A percentile compares a stretch with the other conserved stretches of the same genome.
Evolutionary conservation across 2,797 vertebrate genomes (phyloP).

Genomic region (Menidia menidia): DNA sequence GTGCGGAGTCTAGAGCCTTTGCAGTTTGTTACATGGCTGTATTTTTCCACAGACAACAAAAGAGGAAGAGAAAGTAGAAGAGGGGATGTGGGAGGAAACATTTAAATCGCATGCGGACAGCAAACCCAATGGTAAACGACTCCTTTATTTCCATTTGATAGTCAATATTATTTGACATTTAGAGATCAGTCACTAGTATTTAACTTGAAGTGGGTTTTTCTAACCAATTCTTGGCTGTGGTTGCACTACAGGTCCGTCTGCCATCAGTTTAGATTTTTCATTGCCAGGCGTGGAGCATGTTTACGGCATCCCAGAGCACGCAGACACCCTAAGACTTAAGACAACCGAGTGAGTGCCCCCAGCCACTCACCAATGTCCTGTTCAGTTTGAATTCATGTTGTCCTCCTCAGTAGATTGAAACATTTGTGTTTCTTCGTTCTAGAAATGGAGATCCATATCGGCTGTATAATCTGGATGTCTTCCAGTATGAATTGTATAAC

Average conservation of each 20-base stretch:
- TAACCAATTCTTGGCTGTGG: slow-evolving; percentile 4
- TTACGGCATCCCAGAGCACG: slow-evolving; percentile 94
- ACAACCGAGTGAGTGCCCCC: slow-evolving; percentile 89
- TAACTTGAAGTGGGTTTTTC: background rate
- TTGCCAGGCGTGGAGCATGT: slow-evolving; percentile 92
- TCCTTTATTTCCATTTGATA: background rate
- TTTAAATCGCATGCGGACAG: slow-evolving; percentile 92
- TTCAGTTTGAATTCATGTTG: background rate
- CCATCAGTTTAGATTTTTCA: slow-evolving; percentile 93
- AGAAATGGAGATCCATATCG: slow-evolving; percentile 93
- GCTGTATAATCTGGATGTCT: slow-evolving; percentile 95
- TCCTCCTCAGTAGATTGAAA: too few species aligned
- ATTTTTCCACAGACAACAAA: slow-evolving; percentile 48
- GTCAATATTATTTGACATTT: background rate
- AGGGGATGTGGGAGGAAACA: slow-evolving; percentile 92
- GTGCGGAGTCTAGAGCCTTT: background rate
- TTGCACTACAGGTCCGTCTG: slow-evolving; percentile 84
- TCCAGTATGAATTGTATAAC: slow-evolving; percentile 93
- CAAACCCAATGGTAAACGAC: slow-evolving; percentile 88
- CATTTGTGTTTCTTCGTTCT: slow-evolving; percentile 38
- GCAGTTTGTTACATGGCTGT: background rate
- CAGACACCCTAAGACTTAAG: slow-evolving; percentile 88
- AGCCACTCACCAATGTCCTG: background rate
- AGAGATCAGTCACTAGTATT: background rate
- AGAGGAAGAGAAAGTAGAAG: slow-evolving; percentile 80